Evolutionary conservation across 2,888 invertebrate species (phyloP).

Genomic region (Diachrysia chrysitis): DNA sequence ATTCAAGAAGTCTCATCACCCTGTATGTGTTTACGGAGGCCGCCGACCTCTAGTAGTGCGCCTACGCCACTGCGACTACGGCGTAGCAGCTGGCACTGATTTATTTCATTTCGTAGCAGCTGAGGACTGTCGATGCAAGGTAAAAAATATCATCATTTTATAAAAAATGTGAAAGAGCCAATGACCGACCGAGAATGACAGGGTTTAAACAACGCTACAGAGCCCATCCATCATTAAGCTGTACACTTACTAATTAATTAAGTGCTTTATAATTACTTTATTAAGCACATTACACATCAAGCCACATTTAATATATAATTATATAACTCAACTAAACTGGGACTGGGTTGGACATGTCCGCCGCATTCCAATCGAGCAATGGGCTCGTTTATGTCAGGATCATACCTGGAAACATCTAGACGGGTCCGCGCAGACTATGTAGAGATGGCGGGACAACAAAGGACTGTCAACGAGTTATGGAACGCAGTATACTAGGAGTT

Average conservation of each 20-base stretch:
- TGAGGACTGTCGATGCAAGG: slow-evolving; percentile 91
- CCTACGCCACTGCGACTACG: slow-evolving; percentile 92
- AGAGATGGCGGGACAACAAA: no score
- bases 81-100: slow-evolving; percentile 90
- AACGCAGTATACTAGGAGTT: no score
- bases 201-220: background rate
- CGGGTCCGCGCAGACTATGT: no score
- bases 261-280: background rate
- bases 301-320: no score
- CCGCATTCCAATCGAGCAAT: no score
- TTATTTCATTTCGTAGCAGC: slow-evolving; percentile 93
- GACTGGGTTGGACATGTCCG: no score
- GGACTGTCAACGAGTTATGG: no score
- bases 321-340: no score
- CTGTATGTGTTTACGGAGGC: slow-evolving; percentile 93
- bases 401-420: no score
- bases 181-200: background rate
- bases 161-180: background rate
- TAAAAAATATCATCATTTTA: slow-evolving; percentile 32
- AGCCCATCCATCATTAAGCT: background rate
- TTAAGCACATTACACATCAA: no score
- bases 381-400: no score
- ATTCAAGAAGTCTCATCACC: slow-evolving; percentile 94
- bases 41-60: slow-evolving; percentile 90
- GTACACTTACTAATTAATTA: no score